Evolutionary conservation across 1,140 invertebrate species (phyloP), one percentile per base, ranked within the genome.

Genomic region (Platyscapa corneri): DNA sequence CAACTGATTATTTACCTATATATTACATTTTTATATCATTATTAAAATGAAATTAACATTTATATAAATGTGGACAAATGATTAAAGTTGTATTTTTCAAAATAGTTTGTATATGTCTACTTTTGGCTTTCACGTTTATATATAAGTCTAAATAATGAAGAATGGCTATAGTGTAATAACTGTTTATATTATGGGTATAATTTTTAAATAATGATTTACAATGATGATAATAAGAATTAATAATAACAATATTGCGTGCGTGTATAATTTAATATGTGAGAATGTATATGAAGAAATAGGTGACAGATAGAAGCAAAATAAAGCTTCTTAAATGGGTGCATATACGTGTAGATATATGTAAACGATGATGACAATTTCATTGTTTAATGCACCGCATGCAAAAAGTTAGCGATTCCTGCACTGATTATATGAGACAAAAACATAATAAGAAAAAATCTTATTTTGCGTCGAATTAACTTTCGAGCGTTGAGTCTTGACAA

Each of bases 291-390:
- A 34, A 75, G 81, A 84, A 85, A 85, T 87, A 86, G 70, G 32
- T 84, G 87, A 87, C 81, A 83, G 83, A 81, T 70, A 64, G 75
- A 87, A 60, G 80, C 42, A 82, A 46, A 30, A 72, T 86, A 84
- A 84, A 84, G 86, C 74, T 86, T 86, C 74, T 86, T 77, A 86
- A 86, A 77, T 78, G 80, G 74, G 80, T 86, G 80, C 85, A 86
- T 86, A 86, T 82, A 86, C 64, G 82, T 86, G 85, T 86, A 86
- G 85, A 86, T 82, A 86, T 82, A 86, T 86, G 80, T 86, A 86
- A 86, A 86, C 80, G 74, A 82, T 3, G 42, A 80, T 42, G 74
- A 82, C 37, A 72, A 86, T 70, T 85, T 86, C 42, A 86, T 86
- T 86, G 64, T 86, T 86, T 86, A 82, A 72, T 86, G 80, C 80